phyloP scores from a whole-genome alignment of 2,113 vertebrate genomes.

The Syrmaticus mikado region DNA sequence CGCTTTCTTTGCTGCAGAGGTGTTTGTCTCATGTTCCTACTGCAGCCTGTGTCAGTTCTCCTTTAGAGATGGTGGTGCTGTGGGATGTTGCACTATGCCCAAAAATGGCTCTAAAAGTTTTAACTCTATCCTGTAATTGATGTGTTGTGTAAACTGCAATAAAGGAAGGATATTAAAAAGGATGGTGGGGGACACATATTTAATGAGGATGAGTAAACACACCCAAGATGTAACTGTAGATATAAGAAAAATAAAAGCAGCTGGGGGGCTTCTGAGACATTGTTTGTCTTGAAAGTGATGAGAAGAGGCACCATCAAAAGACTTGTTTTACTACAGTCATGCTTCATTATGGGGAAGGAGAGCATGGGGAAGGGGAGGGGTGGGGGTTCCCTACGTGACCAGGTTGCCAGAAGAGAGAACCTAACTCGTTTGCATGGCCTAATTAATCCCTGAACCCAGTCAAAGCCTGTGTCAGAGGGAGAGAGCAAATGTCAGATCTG shows the following conservation, averaged over 20 bases:
- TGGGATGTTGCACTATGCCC: not conserved
- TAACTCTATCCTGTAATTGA: slow-evolving; percentile 33
- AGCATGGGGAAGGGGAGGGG: slow-evolving; percentile 29
- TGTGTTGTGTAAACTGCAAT: slow-evolving; percentile 43
- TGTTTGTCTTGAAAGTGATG: slow-evolving; percentile 80
- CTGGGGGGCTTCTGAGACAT: slow-evolving; percentile 70
- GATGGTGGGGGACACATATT: slow-evolving; percentile 17
- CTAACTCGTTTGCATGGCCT: slow-evolving; percentile 50
- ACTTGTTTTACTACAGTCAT: slow-evolving; percentile 80
- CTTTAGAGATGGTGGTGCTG: not conserved
- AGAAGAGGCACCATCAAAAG: slow-evolving; percentile 78
- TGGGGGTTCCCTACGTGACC: slow-evolving; percentile 53
- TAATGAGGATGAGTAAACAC: slow-evolving; percentile 71
- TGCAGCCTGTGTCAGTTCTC: not conserved
- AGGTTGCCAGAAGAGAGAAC: slow-evolving; percentile 66
- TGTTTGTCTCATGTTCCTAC: not conserved
- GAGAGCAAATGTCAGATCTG: slow-evolving; percentile 50
- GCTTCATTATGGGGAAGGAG: slow-evolving; percentile 78
- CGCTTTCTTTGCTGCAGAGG: not conserved
- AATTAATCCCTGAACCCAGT: slow-evolving; percentile 59
- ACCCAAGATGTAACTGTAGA: slow-evolving; percentile 76
- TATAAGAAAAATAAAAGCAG: slow-evolving; percentile 82
- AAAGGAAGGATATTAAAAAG: slow-evolving; percentile 30
- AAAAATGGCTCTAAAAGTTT: slow-evolving; percentile 11
- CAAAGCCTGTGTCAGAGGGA: slow-evolving; percentile 46